These are phyloP conservation scores for Zaprionus taronus DNA, from an alignment of 1,140 invertebrate species.

Conservation along the genomic window DNA sequence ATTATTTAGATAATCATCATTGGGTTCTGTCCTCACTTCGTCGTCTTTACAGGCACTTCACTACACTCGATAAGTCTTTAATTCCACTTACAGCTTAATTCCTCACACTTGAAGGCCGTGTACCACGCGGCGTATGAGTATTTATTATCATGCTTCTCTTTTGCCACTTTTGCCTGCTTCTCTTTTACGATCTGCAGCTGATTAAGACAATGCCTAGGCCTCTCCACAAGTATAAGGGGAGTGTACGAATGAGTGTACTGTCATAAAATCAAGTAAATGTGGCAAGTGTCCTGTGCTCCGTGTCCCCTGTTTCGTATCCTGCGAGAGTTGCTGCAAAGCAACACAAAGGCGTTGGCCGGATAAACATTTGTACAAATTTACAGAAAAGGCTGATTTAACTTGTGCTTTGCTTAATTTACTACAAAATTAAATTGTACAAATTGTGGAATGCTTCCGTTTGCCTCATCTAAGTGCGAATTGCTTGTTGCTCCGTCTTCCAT, in stretches of 20 bases:
- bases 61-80: slow-evolving; percentile 30
- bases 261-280: slow-evolving; percentile 40
- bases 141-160: slow-evolving; percentile 25
- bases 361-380: slow-evolving; percentile 61
- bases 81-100: slow-evolving; percentile 48
- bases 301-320: neutral
- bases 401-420: slow-evolving; percentile 62
- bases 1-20: slow-evolving; percentile 30
- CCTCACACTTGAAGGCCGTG: slow-evolving; percentile 19
- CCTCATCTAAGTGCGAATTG: slow-evolving; percentile 48
- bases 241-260: neutral
- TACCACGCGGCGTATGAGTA: slow-evolving; percentile 43
- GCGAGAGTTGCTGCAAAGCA: neutral
- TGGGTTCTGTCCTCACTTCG: slow-evolving; percentile 3
- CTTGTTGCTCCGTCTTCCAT: slow-evolving; percentile 31
- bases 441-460: slow-evolving; percentile 49
- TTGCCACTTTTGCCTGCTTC: neutral
- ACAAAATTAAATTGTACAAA: slow-evolving; percentile 66
- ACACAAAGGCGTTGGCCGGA: slow-evolving; percentile 11
- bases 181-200: slow-evolving; percentile 34
- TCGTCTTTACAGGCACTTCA: neutral
- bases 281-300: neutral
- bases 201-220: slow-evolving; percentile 38
- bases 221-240: neutral
- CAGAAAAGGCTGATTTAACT: slow-evolving; percentile 53